Base-by-base conservation (phyloP, 2,888 invertebrate genomes). In the Zaprionus bogoriensis region DNA sequence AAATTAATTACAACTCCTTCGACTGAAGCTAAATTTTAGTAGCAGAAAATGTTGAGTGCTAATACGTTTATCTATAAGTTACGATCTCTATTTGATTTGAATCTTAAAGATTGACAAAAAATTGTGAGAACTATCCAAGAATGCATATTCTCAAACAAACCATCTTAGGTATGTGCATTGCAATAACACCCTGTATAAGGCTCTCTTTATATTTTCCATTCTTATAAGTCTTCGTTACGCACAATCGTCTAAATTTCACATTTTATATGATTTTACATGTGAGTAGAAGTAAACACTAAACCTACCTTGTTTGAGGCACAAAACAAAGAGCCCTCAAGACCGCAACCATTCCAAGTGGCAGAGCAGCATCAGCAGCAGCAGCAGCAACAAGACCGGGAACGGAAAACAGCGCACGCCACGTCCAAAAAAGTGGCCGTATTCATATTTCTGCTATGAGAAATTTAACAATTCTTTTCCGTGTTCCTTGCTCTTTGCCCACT, bases 401-500 rank as follows among this genome's bases (percentile, higher is more conserved):
- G 12, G 14, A 14, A 10, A 10, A 30, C 28, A 30, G 28, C 5
- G 25, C 5, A 9, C 3, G 25, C 4, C 5, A 25, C 3, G n/a
- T 9, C 27, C n/a, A n/a, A 67, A 74, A 73, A 79, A 62, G 48
- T 67, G 67, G 48, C 66, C 72, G 74, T 72, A 85, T 80, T 80
- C 77, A 74, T 74, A 63, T 67, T 70, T 77, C 55, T n/a, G n/a
- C 74, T 53, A 81, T 69, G 80, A 80, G 77, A 82, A 82, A 80
- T 77, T 86, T 67, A 72, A 77, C 77, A 80, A 80, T 82, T 80
- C 74, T 83, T 80, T 86, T 73, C 72, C 74, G 69, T 23, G 22
- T n/a, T 22, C 14, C 22, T 23, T 42, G 22, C 30, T 3, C n/a
- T 30, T n/a, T n/a, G n/a, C 30, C 30, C 30, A 6, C 30, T 30